A percentile compares a stretch with the other conserved stretches of the same genome.
Evolutionary conservation across 2,797 vertebrate genomes (phyloP).

Genomic region (Crypturellus tataupa): DNA sequence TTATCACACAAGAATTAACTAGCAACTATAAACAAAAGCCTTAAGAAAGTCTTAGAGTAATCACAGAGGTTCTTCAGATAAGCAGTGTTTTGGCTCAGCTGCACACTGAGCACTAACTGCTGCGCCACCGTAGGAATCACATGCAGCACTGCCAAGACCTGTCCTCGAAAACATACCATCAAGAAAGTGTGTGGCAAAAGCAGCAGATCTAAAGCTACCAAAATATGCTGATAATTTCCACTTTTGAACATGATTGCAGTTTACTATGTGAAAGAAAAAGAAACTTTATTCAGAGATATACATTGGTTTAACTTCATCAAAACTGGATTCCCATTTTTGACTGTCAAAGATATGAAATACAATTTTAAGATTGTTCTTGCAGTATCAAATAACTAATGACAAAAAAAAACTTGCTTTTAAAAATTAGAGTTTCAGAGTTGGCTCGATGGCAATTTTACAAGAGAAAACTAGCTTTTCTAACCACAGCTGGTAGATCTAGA

Average conservation of each 20-base stretch:
- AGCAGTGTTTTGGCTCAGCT: not conserved
- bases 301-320: not conserved
- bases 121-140: not conserved
- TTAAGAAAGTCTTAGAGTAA: not conserved
- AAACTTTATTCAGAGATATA: not conserved
- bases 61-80: slow-evolving; percentile 9
- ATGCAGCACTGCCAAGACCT: not conserved
- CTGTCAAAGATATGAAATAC: not conserved
- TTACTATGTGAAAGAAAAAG: not conserved
- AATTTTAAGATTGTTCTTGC: not conserved
- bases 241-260: not conserved
- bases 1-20: not conserved
- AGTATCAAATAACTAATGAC: not conserved
- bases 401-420: not conserved
- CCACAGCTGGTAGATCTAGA: not conserved
- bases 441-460: not conserved
- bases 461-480: not conserved
- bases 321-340: not conserved
- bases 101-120: not conserved
- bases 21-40: not conserved
- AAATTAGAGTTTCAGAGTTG: not conserved
- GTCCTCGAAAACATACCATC: not conserved
- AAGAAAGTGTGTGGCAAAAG: not conserved
- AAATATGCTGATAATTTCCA: not conserved
- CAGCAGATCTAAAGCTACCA: not conserved